phyloP scores from a whole-genome alignment of 2,797 vertebrate genomes.

The Sebastolobus alascanus region DNA sequence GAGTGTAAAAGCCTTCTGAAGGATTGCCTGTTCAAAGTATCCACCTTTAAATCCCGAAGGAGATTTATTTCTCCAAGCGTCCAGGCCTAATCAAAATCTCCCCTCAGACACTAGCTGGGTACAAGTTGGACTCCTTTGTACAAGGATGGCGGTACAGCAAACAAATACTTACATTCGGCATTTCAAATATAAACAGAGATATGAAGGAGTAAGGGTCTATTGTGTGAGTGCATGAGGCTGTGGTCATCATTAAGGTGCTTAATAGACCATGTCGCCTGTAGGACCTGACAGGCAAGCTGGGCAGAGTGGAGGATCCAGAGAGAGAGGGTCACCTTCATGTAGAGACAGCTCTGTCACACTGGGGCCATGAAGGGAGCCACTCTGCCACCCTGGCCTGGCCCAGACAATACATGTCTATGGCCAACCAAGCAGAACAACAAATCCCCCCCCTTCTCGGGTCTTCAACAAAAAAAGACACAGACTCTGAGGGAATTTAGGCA shows the following conservation, averaged over 20 bases:
- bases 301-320: slow-evolving; percentile 63
- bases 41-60: slow-evolving; percentile 65
- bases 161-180: slow-evolving; percentile 11
- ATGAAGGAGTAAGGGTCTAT: slow-evolving; percentile 27
- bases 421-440: slow-evolving; percentile 77
- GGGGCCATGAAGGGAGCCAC: slow-evolving; percentile 68
- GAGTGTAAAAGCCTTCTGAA: slow-evolving; percentile 69
- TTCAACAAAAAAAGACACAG: slow-evolving; percentile 39
- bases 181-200: slow-evolving; percentile 34
- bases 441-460: slow-evolving; percentile 46
- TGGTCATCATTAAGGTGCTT: slow-evolving; percentile 85
- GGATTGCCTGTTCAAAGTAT: slow-evolving; percentile 64
- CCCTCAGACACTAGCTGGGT: slow-evolving; percentile 42
- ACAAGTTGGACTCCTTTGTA: slow-evolving; percentile 32
- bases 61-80: slow-evolving; percentile 66
- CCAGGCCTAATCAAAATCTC: slow-evolving; percentile 53
- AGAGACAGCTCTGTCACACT: slow-evolving; percentile 75
- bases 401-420: slow-evolving; percentile 73
- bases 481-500: slow-evolving; percentile 1
- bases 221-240: slow-evolving; percentile 57
- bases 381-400: slow-evolving; percentile 60
- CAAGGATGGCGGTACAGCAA: slow-evolving; percentile 26
- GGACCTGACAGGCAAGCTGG: slow-evolving; percentile 74
- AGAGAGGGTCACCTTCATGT: slow-evolving; percentile 84
- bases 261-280: slow-evolving; percentile 83